A percentile compares a stretch with the other conserved stretches of the same genome.
Conservation (phyloP, 2,888 invertebrate species). For the Aleiodes testaceus region DNA sequence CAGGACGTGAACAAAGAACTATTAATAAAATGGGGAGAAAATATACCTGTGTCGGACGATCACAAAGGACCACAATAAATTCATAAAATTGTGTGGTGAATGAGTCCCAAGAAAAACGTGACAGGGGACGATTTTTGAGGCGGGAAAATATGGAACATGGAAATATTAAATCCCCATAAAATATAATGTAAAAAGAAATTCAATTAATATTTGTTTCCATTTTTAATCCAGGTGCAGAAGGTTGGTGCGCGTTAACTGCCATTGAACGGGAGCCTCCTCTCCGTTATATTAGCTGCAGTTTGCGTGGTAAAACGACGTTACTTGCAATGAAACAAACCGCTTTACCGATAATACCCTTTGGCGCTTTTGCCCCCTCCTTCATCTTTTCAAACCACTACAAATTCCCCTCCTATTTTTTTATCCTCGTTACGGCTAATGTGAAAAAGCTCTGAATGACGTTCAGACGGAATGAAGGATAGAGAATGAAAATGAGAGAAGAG, state of each 20-base stretch:
- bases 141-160: conserved; percentile 13
- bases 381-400: conserved; percentile 14
- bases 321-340: conserved; percentile 58
- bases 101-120: conserved; percentile 47
- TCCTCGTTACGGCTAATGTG: background rate
- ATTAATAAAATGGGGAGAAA: conserved; percentile 51
- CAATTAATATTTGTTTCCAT: background rate
- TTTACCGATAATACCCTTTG: conserved; percentile 60
- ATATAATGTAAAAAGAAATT: background rate
- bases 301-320: conserved; percentile 64
- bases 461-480: too few relatives aligned
- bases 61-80: conserved; percentile 64
- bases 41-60: conserved; percentile 25
- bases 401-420: conserved; percentile 43
- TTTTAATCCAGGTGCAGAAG: conserved; percentile 35
- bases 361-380: conserved; percentile 21
- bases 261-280: conserved; percentile 16
- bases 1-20: conserved; percentile 55
- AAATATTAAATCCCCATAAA: background rate
- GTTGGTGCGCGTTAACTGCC: conserved; percentile 25
- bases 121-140: conserved; percentile 19
- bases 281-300: conserved; percentile 48
- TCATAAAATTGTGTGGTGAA: conserved; percentile 67
- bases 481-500: too few relatives aligned
- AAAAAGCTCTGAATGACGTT: too few relatives aligned